phyloP scores from a whole-genome alignment of 2,797 vertebrate genomes.

The Coendou prehensilis region DNA sequence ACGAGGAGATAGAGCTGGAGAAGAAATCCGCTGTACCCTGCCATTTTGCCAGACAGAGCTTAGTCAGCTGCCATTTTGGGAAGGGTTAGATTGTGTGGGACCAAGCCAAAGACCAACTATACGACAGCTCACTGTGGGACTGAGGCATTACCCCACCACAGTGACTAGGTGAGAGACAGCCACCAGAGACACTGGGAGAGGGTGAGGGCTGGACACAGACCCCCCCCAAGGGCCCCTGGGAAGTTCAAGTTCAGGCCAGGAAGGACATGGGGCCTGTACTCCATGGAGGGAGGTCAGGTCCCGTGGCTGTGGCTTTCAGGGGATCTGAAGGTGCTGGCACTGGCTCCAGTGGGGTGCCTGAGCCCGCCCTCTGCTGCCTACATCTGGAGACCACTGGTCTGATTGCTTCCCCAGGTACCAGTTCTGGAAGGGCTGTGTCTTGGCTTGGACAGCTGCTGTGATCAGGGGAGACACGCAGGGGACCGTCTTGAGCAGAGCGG shows the following conservation, averaged over 20 bases:
- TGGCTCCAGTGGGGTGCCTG: neutral
- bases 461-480: too few species aligned
- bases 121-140: neutral
- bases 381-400: neutral
- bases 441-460: neutral
- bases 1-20: neutral
- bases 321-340: neutral
- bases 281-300: neutral
- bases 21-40: neutral
- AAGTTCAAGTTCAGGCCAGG: neutral
- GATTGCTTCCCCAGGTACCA: neutral
- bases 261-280: neutral
- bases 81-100: neutral
- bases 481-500: too few species aligned
- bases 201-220: neutral
- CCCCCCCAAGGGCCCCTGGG: neutral
- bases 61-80: neutral
- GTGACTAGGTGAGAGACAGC: neutral
- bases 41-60: neutral
- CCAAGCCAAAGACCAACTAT: neutral
- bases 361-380: neutral
- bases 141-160: neutral
- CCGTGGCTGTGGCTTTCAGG: neutral
- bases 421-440: neutral
- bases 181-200: neutral